phyloP scores from a whole-genome alignment of 2,888 invertebrate genomes.

The Nephrotoma guestfalica region DNA sequence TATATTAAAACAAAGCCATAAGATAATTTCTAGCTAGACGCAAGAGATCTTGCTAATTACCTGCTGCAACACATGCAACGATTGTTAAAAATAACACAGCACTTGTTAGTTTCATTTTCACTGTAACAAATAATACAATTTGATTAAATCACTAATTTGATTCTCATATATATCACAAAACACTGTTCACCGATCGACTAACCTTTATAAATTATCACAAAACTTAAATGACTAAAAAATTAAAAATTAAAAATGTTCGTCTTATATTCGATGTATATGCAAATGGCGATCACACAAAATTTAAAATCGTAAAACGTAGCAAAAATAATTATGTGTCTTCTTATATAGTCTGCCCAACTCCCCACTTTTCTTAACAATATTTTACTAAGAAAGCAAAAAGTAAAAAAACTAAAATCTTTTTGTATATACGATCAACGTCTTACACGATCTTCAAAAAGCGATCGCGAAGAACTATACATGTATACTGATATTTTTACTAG shows the following conservation, averaged over 20 bases:
- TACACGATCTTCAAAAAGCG: neutral
- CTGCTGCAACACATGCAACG: neutral
- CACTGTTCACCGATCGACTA: neutral
- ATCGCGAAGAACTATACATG: neutral
- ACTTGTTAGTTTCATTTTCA: conserved; percentile 1
- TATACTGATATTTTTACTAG: neutral
- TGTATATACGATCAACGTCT: neutral
- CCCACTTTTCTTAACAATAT: neutral
- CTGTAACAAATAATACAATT: neutral
- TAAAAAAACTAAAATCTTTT: neutral
- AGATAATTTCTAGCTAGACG: neutral
- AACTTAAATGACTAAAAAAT: neutral
- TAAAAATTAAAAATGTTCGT: neutral
- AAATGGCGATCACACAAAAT: neutral
- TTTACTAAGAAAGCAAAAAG: neutral
- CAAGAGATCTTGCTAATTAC: neutral
- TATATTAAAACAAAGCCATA: neutral
- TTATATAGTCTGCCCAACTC: neutral
- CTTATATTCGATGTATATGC: neutral
- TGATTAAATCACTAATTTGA: neutral
- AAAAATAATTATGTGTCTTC: neutral
- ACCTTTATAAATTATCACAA: neutral
- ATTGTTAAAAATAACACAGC: conserved; percentile 2
- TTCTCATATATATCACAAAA: neutral
- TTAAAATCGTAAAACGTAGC: neutral